A percentile compares a stretch with the other conserved stretches of the same genome.
Conservation (phyloP, 2,797 vertebrate genomes). For the Odontamblyopus rebecca region DNA sequence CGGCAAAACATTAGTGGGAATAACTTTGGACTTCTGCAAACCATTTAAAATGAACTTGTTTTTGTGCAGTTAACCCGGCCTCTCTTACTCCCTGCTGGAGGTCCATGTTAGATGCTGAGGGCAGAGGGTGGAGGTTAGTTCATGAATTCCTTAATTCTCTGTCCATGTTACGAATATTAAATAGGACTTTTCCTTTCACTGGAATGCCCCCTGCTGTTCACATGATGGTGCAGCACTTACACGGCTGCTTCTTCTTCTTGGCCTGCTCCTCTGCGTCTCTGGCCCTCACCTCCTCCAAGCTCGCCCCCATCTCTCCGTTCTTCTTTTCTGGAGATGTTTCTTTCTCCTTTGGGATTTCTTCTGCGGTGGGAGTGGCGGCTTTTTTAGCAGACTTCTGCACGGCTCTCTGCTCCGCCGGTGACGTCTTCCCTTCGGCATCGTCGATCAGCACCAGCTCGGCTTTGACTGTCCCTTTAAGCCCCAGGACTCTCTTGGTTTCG, state of each 20-base stretch:
- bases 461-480: constrained; percentile 88
- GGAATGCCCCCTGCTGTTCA: constrained; percentile 40
- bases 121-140: constrained; percentile 42
- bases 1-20: no score
- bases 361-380: constrained; percentile 60
- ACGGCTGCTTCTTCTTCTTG: constrained; percentile 59
- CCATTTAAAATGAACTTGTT: no score
- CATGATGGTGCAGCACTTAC: constrained; percentile 72
- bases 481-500: constrained; percentile 89
- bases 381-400: constrained; percentile 7
- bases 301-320: constrained; percentile 33
- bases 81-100: neutral
- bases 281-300: constrained; percentile 2
- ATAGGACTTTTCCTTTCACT: neutral
- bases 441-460: constrained; percentile 90
- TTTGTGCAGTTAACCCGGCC: neutral
- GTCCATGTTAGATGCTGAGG: constrained; percentile 35
- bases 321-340: constrained; percentile 28
- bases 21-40: no score
- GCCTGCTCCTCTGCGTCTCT: constrained; percentile 8
- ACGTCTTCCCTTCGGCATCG: constrained; percentile 72
- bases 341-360: neutral
- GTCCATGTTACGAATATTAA: constrained; percentile 14
- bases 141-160: constrained; percentile 14
- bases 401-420: neutral